These are phyloP conservation scores for Drosophila hamatofila DNA, from an alignment of 2,888 invertebrate species.

Conservation along the genomic window DNA sequence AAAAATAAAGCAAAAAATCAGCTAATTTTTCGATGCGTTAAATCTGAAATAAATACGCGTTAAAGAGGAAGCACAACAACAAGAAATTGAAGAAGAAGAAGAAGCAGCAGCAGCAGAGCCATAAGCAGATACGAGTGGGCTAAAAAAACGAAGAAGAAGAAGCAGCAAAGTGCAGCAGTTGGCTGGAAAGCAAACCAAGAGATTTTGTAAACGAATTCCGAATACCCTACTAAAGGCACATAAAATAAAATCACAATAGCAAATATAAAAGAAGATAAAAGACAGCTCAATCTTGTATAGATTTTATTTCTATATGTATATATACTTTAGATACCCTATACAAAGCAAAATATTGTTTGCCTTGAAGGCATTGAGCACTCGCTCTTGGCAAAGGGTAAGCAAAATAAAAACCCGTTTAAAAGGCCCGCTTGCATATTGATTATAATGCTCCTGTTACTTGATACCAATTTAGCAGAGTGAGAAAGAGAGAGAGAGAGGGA, in stretches of 20 bases:
- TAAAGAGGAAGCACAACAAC: slow-evolving; percentile 12
- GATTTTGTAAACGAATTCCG: neutral
- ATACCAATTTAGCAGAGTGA: slow-evolving; percentile 46
- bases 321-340: neutral
- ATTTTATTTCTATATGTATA: neutral
- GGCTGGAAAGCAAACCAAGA: slow-evolving; percentile 21
- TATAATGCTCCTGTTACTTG: slow-evolving; percentile 72
- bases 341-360: neutral
- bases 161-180: slow-evolving; percentile 53
- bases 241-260: neutral
- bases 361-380: slow-evolving; percentile 1
- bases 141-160: slow-evolving; percentile 6
- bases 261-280: neutral
- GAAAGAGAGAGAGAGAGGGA: slow-evolving; percentile 18
- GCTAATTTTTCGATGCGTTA: slow-evolving; percentile 74
- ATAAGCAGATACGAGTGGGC: slow-evolving; percentile 23
- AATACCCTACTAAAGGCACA: slow-evolving; percentile 6
- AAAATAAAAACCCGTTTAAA: slow-evolving; percentile 45
- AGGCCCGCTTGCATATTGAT: slow-evolving; percentile 72
- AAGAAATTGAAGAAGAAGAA: slow-evolving; percentile 3
- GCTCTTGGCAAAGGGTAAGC: slow-evolving; percentile 24
- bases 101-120: neutral
- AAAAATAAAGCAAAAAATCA: slow-evolving; percentile 15
- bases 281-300: neutral
- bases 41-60: slow-evolving; percentile 66